phyloP scores from a whole-genome alignment of 2,113 vertebrate species.

The Bufo gargarizans region DNA sequence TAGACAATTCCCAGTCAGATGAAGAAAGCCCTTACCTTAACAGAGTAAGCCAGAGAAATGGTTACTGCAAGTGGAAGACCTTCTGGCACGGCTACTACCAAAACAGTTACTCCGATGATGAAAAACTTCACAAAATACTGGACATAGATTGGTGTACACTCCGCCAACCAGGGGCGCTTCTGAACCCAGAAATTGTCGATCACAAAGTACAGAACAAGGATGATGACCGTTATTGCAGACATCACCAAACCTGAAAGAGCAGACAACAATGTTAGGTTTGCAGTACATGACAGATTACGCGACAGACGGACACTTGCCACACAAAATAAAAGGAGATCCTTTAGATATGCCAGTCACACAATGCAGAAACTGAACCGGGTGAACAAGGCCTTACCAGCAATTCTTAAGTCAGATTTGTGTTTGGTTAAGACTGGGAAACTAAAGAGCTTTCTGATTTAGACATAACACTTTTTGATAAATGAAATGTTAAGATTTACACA shows the following conservation, averaged over 20 bases:
- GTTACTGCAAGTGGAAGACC: conserved; percentile 97
- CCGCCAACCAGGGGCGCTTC: conserved; percentile 86
- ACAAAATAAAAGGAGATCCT: neutral
- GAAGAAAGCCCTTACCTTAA: conserved; percentile 83
- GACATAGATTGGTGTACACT: conserved; percentile 95
- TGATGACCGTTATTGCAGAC: conserved; percentile 98
- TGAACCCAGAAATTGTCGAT: conserved; percentile 96
- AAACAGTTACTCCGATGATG: conserved; percentile 97
- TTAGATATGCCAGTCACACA: no score
- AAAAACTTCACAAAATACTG: conserved; percentile 99
- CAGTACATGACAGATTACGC: no score
- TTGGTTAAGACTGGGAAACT: no score
- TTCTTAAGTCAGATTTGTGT: no score
- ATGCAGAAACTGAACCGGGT: neutral
- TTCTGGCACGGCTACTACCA: conserved; percentile 97
- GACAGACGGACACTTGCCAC: neutral
- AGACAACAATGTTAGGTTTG: neutral
- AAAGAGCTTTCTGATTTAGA: no score
- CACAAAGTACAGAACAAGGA: conserved; percentile 94
- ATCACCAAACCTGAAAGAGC: conserved; percentile 84
- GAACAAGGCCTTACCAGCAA: neutral
- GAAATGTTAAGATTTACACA: no score
- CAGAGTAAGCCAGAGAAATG: conserved; percentile 97
- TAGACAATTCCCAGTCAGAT: neutral
- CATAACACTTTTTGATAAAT: no score